A percentile compares a stretch with the other conserved stretches of the same genome.
These are phyloP conservation scores for Apamea sordens DNA, from an alignment of 2,888 invertebrate genomes.

Conservation along the genomic window DNA sequence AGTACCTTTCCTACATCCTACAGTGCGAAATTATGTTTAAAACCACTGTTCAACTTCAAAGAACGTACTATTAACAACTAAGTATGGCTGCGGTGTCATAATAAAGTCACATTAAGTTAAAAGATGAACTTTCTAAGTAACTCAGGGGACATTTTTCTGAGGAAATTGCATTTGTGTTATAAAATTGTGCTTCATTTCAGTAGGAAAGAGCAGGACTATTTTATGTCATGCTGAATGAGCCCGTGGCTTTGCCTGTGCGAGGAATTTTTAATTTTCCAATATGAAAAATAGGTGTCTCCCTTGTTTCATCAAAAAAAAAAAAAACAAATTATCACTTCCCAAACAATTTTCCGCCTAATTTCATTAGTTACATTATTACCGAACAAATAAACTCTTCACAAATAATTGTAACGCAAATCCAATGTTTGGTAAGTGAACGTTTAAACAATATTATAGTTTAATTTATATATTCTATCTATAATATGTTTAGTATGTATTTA, in stretches of 20 bases:
- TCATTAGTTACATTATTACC: no score
- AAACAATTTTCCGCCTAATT: no score
- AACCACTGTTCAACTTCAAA: constrained; percentile 25
- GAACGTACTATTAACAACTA: constrained; percentile 25
- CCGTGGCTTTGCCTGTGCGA: background rate
- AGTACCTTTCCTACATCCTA: constrained; percentile 46
- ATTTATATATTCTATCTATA: no score
- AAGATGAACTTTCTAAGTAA: constrained; percentile 37
- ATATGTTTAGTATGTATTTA: no score
- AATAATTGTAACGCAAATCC: no score
- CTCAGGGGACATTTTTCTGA: constrained; percentile 28
- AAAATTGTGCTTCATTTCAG: constrained; percentile 29
- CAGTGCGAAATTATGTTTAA: constrained; percentile 3
- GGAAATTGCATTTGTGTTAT: constrained; percentile 46
- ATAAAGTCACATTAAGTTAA: constrained; percentile 42
- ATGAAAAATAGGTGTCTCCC: background rate
- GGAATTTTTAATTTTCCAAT: background rate
- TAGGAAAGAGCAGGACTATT: background rate
- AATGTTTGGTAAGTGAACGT: no score
- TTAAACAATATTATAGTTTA: no score
- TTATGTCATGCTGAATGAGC: background rate
- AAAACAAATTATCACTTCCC: no score
- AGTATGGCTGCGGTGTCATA: constrained; percentile 31
- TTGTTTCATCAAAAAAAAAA: no score
- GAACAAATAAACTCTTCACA: no score